Conservation (phyloP, 2,797 vertebrate genomes). For the Sebastes itinus region DNA sequence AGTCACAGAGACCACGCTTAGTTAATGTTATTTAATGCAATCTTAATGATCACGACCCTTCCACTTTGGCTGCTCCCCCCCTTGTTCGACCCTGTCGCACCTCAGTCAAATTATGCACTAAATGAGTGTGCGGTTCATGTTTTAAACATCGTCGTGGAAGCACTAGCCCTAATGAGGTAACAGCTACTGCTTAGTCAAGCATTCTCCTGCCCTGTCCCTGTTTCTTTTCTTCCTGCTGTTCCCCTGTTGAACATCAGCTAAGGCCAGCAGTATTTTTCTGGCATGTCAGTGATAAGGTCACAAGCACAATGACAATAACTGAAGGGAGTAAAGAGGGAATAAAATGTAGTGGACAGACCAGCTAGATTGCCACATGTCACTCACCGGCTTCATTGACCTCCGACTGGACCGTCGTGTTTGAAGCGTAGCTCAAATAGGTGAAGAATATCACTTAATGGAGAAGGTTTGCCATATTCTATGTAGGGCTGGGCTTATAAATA, state of each 20-base stretch:
- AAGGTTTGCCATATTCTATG: background rate
- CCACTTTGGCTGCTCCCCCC: slow-evolving; percentile 43
- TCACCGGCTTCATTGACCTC: background rate
- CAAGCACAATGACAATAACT: slow-evolving; percentile 41
- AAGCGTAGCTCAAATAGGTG: background rate
- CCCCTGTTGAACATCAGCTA: slow-evolving; percentile 63
- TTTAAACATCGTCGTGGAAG: slow-evolving; percentile 78
- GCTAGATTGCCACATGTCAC: slow-evolving; percentile 24
- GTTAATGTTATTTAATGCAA: slow-evolving; percentile 63
- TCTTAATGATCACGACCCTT: slow-evolving; percentile 65
- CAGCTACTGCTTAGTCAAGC: slow-evolving; percentile 77
- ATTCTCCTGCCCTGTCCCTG: slow-evolving; percentile 35
- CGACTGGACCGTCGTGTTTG: background rate
- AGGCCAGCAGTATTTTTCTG: slow-evolving; percentile 57
- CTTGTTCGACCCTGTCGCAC: slow-evolving; percentile 58
- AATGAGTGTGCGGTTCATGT: slow-evolving; percentile 78
- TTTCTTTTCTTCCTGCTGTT: slow-evolving; percentile 42
- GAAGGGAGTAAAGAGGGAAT: background rate
- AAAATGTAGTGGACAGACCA: slow-evolving; percentile 4
- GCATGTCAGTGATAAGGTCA: slow-evolving; percentile 68
- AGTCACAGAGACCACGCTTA: slow-evolving; percentile 7
- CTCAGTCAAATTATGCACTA: slow-evolving; percentile 73
- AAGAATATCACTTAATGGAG: background rate
- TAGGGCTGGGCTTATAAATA: background rate
- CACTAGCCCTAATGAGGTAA: slow-evolving; percentile 77